Evolutionary conservation across 1,140 invertebrate genomes (phyloP), one percentile per base, ranked within the genome.

Genomic region (Bombus superbus): DNA sequence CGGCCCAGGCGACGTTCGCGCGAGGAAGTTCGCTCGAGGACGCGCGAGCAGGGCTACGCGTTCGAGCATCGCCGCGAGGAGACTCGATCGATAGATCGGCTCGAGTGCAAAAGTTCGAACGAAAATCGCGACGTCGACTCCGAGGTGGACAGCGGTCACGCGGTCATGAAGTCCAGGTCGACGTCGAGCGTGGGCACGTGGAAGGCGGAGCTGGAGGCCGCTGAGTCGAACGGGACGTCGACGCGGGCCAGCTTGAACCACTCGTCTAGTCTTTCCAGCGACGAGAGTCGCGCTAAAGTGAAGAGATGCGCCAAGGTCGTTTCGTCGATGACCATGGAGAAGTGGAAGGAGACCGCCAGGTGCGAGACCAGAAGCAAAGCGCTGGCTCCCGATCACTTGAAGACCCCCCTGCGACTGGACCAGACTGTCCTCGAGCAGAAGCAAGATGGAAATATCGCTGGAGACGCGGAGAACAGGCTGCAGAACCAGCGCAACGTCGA

Each of bases 111-210:
- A 9, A 53, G 62, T 13, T 72, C 57, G 44, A 81, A 79, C 81
- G 90, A 78, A 57, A 75, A 22, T 42, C 80, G 42, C 28, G 47
- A 42, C 44, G 38, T 28, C 8, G 86, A 57, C 15, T 32, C 38
- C 32, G 59, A 83, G 35, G 28, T 66, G 38, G 81, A 82, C 8
- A 25, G 38, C n/a, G 64, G 86, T 13, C 79, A 81, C 87, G 81
- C 90, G 85, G 87, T 93, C 42, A 92, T 91, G 73, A 94, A 93
- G 79, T 94, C 94, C 13, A 92, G 89, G 28, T 94, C 94, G 47
- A 91, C 92, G 25, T 93, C 93, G 18, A 94, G 93, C 64, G 94
- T 94, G 28, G 92, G 93, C 81, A 89, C 91, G 35, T 94, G 93
- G 92, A 92, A 93, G 40, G 89, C 92, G 64, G 88, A 92, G 38